Base-by-base conservation (phyloP, 2,113 vertebrate genomes). In the Aldabrachelys gigantea region DNA sequence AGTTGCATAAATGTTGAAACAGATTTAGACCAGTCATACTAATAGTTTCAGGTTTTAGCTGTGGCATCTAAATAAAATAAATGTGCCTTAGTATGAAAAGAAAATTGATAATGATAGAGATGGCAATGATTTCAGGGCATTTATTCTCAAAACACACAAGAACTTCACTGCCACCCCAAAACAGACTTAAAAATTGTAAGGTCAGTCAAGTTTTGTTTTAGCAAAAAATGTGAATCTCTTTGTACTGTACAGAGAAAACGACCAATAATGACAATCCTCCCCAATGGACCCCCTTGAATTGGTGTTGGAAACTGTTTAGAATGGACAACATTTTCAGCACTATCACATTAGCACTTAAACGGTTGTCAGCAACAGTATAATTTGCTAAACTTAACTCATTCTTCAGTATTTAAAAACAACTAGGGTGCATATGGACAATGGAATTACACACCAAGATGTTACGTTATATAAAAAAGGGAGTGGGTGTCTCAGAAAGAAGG, bases 21-120 rank as follows among this genome's bases (percentile, higher is more conserved):
- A 99, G 98, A 98, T 99, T 99, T 75, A 99, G 98, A 52, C 99
- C 99, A 8, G 99, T 99, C 99, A 99, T 99, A 89, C 99, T 99
- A 97, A 99, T 99, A 3, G 99, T 99, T 98, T 99, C 99, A 13
- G 99, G 99, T 97, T 99, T 99, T 82, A 99, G 97, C 96, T 99
- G 99, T 17, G 99, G 99, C 99, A 99, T 99, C 99, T 99, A 97
- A 94, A 92, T 21, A 92, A 96, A 96, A 97, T 21, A 31, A 90
- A 93, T 25, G 21, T 22, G 72, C 16, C 78, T 98, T 53, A 97
- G 41, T 38, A 47, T 29, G n/a, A 53, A 91, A 94, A 96, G 83
- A 44, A 82, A 76, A 5, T 2, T 56, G 79, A 76, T 38, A 85
- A 1, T 16, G 62, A 27, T 56, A 27, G 22, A 87, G 90, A 0